phyloP scores from a whole-genome alignment of 1,140 invertebrate species.

The Chlorops oryzae region DNA sequence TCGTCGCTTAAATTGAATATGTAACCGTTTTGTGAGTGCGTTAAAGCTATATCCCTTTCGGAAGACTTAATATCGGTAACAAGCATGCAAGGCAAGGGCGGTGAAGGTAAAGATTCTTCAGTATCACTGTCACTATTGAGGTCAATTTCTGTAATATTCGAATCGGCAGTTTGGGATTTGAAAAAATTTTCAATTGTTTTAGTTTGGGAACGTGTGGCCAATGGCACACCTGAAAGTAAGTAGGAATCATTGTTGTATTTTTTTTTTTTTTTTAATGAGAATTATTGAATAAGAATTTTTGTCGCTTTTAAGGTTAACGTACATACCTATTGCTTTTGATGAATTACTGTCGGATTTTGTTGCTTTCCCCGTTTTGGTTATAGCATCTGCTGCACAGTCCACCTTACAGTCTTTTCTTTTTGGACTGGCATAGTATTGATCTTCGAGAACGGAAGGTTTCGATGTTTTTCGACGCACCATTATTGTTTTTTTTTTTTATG shows the following conservation, averaged over 20 bases:
- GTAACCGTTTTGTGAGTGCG: background rate
- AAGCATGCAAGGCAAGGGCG: background rate
- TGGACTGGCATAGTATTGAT: conserved; percentile 46
- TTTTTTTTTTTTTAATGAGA: too few species aligned
- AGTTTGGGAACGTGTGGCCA: conserved; percentile 41
- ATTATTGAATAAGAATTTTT: background rate
- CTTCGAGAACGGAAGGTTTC: conserved; percentile 37
- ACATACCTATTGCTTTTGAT: background rate
- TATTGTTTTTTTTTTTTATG: too few species aligned
- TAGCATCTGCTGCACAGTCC: conserved; percentile 11
- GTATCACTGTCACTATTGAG: background rate
- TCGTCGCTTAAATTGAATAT: conserved; percentile 12
- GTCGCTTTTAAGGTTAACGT: background rate
- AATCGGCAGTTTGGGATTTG: conserved; percentile 34
- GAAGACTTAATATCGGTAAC: conserved; percentile 3
- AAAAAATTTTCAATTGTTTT: conserved; percentile 44
- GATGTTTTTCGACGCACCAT: too few species aligned
- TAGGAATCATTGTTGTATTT: too few species aligned
- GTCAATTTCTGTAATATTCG: conserved; percentile 17
- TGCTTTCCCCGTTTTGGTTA: background rate
- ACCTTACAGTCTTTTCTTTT: conserved; percentile 47
- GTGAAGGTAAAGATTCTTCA: background rate
- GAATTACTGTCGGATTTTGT: background rate
- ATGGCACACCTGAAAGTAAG: conserved; percentile 28
- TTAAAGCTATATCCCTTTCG: background rate